These are phyloP conservation scores for Rhynchopsitta pachyrhyncha DNA, from an alignment of 2,113 vertebrate genomes.

Conservation along the genomic window DNA sequence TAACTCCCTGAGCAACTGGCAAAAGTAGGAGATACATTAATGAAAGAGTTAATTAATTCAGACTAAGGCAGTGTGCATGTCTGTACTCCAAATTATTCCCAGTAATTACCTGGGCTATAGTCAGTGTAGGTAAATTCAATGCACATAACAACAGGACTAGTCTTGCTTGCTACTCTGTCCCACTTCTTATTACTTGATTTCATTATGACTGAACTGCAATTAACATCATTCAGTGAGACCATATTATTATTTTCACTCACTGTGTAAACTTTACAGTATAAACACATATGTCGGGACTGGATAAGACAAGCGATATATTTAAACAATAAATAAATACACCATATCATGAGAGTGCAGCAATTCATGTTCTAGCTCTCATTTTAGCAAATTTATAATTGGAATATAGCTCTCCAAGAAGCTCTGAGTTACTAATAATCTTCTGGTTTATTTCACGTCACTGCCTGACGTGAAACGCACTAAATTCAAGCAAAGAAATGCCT, in stretches of 20 bases:
- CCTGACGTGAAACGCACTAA: not conserved
- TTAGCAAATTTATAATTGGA: not conserved
- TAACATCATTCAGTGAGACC: slow-evolving; percentile 35
- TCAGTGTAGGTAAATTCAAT: not conserved
- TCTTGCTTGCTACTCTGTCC: not conserved
- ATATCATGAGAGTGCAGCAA: not conserved
- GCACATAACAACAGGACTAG: not conserved
- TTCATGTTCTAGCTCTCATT: not conserved
- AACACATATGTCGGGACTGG: slow-evolving; percentile 24
- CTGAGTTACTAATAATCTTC: not conserved
- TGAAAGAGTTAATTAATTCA: not conserved
- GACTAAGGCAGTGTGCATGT: not conserved
- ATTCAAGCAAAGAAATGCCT: not conserved
- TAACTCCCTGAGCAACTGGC: not conserved
- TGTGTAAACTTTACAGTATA: slow-evolving; percentile 12
- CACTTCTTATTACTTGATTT: not conserved
- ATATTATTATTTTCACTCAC: slow-evolving; percentile 19
- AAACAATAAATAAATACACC: not conserved
- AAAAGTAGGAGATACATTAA: not conserved
- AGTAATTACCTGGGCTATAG: not conserved
- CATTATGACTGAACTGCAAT: not conserved
- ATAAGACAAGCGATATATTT: not conserved
- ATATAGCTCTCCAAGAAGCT: not conserved
- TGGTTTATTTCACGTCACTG: not conserved
- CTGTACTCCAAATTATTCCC: not conserved